Percentiles rank a stretch among this genome's conserved stretches.
phyloP scores from a whole-genome alignment of 2,797 vertebrate genomes.

The Rhinogobio ventralis region DNA sequence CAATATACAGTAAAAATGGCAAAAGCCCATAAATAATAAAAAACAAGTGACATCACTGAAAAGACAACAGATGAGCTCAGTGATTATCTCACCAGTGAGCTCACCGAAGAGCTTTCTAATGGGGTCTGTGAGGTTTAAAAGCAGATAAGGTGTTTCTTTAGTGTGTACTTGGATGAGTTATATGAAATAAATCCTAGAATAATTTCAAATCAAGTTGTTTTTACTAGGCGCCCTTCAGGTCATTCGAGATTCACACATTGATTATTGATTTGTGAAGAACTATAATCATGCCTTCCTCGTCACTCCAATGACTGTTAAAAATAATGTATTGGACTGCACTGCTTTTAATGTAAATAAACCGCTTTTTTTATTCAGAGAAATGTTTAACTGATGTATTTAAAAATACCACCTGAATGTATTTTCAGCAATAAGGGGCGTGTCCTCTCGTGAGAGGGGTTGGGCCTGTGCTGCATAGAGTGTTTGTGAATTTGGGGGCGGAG shows the following conservation, averaged over 20 bases:
- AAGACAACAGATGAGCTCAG: constrained; percentile 39
- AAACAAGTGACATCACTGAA: constrained; percentile 11
- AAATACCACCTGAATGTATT: neutral
- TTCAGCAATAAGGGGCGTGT: too few relatives aligned
- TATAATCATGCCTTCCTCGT: neutral
- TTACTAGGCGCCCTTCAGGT: neutral
- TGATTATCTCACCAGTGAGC: neutral
- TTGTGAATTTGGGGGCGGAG: too few relatives aligned
- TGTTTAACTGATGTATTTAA: neutral
- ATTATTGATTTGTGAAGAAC: neutral
- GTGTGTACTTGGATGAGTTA: neutral
- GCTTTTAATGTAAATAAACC: neutral
- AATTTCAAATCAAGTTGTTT: neutral
- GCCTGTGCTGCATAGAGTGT: too few relatives aligned
- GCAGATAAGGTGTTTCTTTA: neutral
- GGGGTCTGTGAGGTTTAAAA: neutral
- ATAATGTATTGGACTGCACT: neutral
- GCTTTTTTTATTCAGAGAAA: neutral
- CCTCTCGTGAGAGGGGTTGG: too few relatives aligned
- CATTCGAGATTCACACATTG: neutral
- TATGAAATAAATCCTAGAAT: neutral
- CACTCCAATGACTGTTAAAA: neutral
- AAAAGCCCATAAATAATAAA: neutral
- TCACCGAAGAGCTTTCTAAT: too few relatives aligned
- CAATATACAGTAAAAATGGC: neutral